Percentiles rank a stretch among this genome's conserved stretches.
Conservation (phyloP, 2,113 vertebrate genomes). For the Paraplagusia blochii region DNA sequence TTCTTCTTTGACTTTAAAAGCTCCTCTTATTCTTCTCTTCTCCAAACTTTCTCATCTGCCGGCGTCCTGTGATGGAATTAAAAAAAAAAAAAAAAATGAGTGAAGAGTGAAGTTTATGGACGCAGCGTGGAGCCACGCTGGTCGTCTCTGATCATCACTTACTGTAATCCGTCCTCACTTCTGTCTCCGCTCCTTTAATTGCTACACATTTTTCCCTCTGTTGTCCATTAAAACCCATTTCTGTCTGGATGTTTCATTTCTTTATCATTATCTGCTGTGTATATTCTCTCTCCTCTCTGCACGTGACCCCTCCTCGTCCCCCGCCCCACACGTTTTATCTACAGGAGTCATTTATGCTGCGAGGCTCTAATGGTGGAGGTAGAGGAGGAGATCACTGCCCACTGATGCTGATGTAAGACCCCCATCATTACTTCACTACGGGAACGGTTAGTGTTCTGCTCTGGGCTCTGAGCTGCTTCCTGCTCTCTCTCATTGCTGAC, state of each 20-base stretch:
- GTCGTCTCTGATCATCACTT: too few species aligned
- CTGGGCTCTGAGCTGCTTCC: neutral
- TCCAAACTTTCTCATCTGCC: too few species aligned
- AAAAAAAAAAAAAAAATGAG: too few species aligned
- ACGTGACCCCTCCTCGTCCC: neutral
- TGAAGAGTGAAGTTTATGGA: too few species aligned
- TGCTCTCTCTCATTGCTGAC: constrained; percentile 9
- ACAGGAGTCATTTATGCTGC: neutral
- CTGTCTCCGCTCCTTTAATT: neutral
- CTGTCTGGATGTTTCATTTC: neutral
- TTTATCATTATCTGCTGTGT: neutral
- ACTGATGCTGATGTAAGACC: constrained; percentile 12
- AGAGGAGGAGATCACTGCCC: neutral
- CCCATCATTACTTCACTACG: constrained; percentile 10
- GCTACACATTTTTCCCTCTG: neutral
- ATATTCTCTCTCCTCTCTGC: neutral
- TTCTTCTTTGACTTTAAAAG: too few species aligned
- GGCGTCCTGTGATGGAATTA: too few species aligned
- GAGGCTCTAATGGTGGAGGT: constrained; percentile 14
- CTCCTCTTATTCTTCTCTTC: too few species aligned
- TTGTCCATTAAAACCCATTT: neutral
- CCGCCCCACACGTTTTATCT: too few species aligned
- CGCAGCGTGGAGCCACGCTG: too few species aligned
- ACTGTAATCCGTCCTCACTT: too few species aligned
- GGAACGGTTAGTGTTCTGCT: constrained; percentile 12